Percentiles rank a stretch among this genome's conserved stretches.
Conservation (phyloP, 2,113 vertebrate genomes). For the Lepidothrix coronata region DNA sequence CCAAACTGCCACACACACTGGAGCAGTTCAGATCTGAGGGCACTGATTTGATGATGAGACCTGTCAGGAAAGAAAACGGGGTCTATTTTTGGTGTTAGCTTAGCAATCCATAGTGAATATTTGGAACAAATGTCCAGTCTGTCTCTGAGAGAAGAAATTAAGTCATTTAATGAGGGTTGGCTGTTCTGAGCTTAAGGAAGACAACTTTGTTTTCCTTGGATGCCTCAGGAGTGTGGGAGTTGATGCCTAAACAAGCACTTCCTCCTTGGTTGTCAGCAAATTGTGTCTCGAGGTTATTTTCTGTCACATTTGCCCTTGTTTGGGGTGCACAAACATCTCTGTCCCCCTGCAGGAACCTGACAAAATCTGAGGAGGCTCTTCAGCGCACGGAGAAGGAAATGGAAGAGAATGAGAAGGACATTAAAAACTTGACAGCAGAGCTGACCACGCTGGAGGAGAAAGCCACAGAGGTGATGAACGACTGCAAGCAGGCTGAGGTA, state of each 20-base stretch:
- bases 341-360: conserved; percentile 83
- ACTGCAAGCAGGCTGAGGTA: conserved; percentile 85
- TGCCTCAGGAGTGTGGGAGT: not conserved
- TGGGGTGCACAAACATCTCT: not conserved
- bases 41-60: not conserved
- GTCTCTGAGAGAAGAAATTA: not conserved
- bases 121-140: not conserved
- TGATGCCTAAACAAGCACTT: not conserved
- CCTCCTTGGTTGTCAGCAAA: not conserved
- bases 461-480: conserved; percentile 82
- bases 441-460: conserved; percentile 86
- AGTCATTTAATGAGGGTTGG: not conserved
- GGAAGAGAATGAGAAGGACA: conserved; percentile 77
- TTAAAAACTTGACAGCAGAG: conserved; percentile 77
- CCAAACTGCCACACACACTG: not conserved
- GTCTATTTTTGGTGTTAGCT: not conserved
- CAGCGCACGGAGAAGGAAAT: conserved; percentile 80
- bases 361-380: conserved; percentile 85
- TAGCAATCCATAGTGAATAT: not conserved
- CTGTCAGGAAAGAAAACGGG: not conserved
- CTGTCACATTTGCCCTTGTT: not conserved
- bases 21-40: not conserved
- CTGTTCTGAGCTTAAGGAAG: not conserved
- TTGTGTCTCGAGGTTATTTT: not conserved
- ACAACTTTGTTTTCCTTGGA: not conserved